Base-by-base conservation (phyloP, 2,113 vertebrate species). In the Phrynocephalus versicolor region DNA sequence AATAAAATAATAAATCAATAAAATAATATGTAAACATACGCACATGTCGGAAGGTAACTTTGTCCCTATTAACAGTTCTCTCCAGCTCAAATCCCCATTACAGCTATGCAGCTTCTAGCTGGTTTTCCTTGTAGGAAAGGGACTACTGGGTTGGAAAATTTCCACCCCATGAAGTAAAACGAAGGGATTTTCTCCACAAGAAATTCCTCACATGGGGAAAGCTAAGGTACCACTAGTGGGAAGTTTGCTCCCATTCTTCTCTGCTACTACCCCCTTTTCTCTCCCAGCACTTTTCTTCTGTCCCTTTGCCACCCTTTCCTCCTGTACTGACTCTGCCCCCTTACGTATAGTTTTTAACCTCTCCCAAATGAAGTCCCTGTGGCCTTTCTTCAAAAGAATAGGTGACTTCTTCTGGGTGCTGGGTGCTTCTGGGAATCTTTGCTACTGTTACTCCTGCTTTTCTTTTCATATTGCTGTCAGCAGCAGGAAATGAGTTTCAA, bases 361-460 rank as follows among this genome's bases (percentile, higher is more conserved):
- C n/a, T n/a, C n/a, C n/a, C n/a, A n/a, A n/a, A n/a, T n/a, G n/a
- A n/a, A n/a, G n/a, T n/a, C n/a, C n/a, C n/a, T n/a, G n/a, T n/a
- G 35, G 23, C 37, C 37, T 83, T 73, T 62, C 73, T 73, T 27
- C 41, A 62, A 83, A 74, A 72, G 30, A 86, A 45, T 81, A 37
- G 1, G 37, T 70, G 64, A 76, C 35, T 85, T 90, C 77, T 78
- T 81, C 82, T 58, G 79, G 85, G 88, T 88, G 81, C 84, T 2
- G 83, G 87, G 62, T 72, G 76, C 58, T 64, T 77, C 89, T 92
- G 10, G 45, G 45, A 51, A 10, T 51, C 45, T 10, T 51, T 5
- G 45, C 45, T 84, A 67, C 84, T 1, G 14, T n/a, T 23, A 27
- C 12, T 37, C 12, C 18, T 55, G 14, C 14, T 78, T 60, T 79